These are phyloP conservation scores for Sebastes umbrosus DNA, from an alignment of 2,797 vertebrate genomes.

Conservation along the genomic window DNA sequence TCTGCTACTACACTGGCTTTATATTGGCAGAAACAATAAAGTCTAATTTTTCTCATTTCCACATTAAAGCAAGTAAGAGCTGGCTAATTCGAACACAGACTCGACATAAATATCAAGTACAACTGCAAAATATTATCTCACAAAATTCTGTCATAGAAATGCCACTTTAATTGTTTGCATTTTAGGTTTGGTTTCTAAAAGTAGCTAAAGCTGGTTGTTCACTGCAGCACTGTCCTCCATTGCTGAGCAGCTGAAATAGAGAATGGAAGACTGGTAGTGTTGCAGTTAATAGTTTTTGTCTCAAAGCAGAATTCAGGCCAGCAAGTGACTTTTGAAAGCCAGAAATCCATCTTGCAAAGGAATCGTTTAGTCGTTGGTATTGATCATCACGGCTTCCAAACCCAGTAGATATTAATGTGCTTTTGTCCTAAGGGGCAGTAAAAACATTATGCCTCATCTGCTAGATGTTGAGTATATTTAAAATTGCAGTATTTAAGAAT, in stretches of 20 bases:
- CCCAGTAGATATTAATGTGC: constrained; percentile 2
- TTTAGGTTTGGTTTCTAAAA: not conserved
- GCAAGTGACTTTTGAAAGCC: constrained; percentile 6
- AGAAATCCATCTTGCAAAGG: not conserved
- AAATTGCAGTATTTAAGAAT: not conserved
- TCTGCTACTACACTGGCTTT: not conserved
- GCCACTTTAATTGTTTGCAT: not conserved
- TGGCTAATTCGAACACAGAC: not conserved
- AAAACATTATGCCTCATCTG: not conserved
- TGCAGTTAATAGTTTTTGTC: not conserved
- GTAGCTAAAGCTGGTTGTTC: not conserved
- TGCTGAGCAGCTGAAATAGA: not conserved
- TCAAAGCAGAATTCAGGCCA: not conserved
- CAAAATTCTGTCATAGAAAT: not conserved
- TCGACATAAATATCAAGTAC: not conserved
- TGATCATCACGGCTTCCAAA: constrained; percentile 1
- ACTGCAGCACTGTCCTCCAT: not conserved
- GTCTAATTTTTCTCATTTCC: not conserved
- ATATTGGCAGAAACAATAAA: not conserved
- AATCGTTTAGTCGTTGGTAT: not conserved
- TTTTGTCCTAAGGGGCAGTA: not conserved
- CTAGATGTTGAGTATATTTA: not conserved
- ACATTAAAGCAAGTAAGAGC: not conserved
- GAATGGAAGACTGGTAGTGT: not conserved
- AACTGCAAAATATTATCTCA: not conserved